A percentile compares a stretch with the other conserved stretches of the same genome.
Conservation (phyloP, 2,888 invertebrate species). For the Mesorhabditis belari region DNA sequence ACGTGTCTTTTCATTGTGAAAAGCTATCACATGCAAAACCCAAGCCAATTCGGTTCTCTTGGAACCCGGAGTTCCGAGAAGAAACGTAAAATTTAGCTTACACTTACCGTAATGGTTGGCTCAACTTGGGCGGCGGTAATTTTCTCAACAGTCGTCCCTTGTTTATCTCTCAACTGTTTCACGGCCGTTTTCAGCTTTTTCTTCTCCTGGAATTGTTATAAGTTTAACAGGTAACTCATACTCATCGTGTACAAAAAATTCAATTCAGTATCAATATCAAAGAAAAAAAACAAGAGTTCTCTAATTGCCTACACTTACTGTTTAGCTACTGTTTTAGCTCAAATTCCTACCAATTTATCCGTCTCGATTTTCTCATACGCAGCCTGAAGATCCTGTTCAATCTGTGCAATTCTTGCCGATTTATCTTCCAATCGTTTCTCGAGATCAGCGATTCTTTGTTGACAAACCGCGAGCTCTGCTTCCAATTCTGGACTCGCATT, state of each 20-base stretch:
- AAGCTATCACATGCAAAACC: too few species aligned
- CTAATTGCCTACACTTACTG: too few species aligned
- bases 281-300: too few species aligned
- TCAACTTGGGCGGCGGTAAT: constrained; percentile 4
- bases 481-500: background rate
- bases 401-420: constrained; percentile 12
- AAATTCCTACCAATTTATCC: constrained; percentile 3
- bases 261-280: too few species aligned
- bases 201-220: constrained; percentile 3
- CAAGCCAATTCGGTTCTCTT: too few species aligned
- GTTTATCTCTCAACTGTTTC: constrained; percentile 3
- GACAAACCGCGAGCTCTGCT: background rate
- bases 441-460: background rate
- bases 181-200: constrained; percentile 8
- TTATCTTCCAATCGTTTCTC: constrained; percentile 11
- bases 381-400: constrained; percentile 9
- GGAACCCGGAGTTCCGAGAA: too few species aligned
- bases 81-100: too few species aligned
- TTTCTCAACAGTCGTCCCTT: constrained; percentile 6
- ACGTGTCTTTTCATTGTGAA: too few species aligned
- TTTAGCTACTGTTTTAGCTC: too few species aligned
- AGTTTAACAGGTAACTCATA: too few species aligned
- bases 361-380: background rate
- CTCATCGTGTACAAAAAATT: too few species aligned
- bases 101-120: too few species aligned